Evolutionary conservation across 35 echinoderm and acorn worm species (phyloP), one percentile per base, ranked within the genome.

Genomic region (Lytechinus pictus): DNA sequence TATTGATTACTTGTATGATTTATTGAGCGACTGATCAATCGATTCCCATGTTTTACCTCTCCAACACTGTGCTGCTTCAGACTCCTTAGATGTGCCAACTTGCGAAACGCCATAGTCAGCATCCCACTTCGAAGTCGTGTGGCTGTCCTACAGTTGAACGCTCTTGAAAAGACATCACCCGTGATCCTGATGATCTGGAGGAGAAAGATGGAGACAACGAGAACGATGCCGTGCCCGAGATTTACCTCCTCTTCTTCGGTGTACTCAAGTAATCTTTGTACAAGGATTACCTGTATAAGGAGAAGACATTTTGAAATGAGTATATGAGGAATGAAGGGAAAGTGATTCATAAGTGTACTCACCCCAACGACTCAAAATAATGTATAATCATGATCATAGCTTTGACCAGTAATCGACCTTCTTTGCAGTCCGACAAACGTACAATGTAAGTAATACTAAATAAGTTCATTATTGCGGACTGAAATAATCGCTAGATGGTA

Each of bases 61-160:
- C 98, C 98, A 10, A 99, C 96, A 29, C 96, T 99, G 66, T 96
- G 95, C 9, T 97, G 93, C 54, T 98, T 89, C 1, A 97, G 92
- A 92, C 95, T 97, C 28, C 96, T 54, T 53, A 99, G 94, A 16
- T 94, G 16, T 19, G 95, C 94, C 16, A 99, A 56, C 52, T 92
- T 72, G 7, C 95, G 87, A 87, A 97, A 99, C 54, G 95, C 94
- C 57, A 95, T 87, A 28, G 95, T 29, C 1, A 99, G 94, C 13
- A 95, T 94, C 8, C 96, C 98, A 54, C 94, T 95, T 21, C 98
- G 27, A 12, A 96, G 86, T 9, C 98, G 52, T 4, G 97, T 97
- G 16, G 96, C 95, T 28, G 98, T 97, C 9, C 94, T 27, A 28
- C 95, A 92, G 61, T 95, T 97, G 89, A 96, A 95, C 27, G 55